These are phyloP conservation scores for Steinernema khuongi DNA, from an alignment of 1,140 invertebrate species.

Conservation along the genomic window DNA sequence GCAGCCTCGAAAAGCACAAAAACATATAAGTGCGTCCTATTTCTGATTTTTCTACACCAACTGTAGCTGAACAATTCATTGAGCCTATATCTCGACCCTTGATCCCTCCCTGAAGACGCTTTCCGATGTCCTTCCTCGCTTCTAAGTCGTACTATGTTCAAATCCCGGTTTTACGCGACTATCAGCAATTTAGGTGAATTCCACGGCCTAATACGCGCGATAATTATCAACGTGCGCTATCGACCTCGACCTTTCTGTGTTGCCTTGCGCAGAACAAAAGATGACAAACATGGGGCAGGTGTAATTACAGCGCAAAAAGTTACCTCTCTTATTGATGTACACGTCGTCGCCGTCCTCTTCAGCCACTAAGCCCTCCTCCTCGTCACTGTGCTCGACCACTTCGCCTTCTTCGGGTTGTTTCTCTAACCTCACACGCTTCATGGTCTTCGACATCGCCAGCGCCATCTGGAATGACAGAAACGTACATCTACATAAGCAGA, in stretches of 20 bases:
- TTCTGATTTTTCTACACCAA: too few species aligned
- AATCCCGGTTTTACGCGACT: too few species aligned
- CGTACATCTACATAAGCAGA: background rate
- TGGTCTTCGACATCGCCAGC: background rate
- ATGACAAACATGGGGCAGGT: slow-evolving; percentile 14
- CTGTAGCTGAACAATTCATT: too few species aligned
- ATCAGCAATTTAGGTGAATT: too few species aligned
- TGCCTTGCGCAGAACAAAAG: slow-evolving; percentile 16
- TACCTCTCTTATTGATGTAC: slow-evolving; percentile 20
- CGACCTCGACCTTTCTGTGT: background rate
- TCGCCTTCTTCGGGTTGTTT: slow-evolving; percentile 30
- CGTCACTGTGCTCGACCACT: slow-evolving; percentile 21
- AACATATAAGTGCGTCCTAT: too few species aligned
- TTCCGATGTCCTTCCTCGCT: too few species aligned
- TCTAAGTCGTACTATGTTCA: too few species aligned
- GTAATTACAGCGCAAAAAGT: slow-evolving; percentile 17
- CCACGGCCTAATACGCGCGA: too few species aligned
- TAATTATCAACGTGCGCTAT: background rate
- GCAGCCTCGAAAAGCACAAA: background rate
- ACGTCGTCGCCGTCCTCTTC: slow-evolving; percentile 18
- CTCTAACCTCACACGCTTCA: slow-evolving; percentile 26
- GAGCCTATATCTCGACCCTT: too few species aligned
- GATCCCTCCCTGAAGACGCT: too few species aligned
- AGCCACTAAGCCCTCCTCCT: slow-evolving; percentile 16
- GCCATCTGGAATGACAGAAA: background rate